Evolutionary conservation across 2,797 vertebrate genomes (phyloP).

Genomic region (Pygocentrus nattereri): DNA sequence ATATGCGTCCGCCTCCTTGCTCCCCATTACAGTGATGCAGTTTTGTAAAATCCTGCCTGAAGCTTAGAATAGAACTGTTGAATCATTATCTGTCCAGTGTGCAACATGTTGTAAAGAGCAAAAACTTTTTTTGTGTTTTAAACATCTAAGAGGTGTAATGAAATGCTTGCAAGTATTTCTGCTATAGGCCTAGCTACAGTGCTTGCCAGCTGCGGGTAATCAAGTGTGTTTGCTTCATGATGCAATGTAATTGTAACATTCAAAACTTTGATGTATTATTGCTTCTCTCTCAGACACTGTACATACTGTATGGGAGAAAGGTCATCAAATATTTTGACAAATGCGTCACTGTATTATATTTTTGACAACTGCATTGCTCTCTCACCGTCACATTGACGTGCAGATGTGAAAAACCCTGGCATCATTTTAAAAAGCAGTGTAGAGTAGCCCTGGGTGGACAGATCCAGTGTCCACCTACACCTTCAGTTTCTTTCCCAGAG

Average conservation of each 20-base stretch:
- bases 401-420: neutral
- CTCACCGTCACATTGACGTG: neutral
- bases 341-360: constrained; percentile 10
- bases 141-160: neutral
- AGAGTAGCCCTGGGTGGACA: neutral
- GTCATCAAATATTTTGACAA: constrained; percentile 40
- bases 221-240: constrained; percentile 34
- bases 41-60: neutral
- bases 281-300: neutral
- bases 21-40: too few relatives aligned
- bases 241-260: constrained; percentile 46
- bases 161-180: neutral
- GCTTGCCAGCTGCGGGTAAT: constrained; percentile 10
- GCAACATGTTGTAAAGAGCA: neutral
- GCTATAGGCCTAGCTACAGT: constrained; percentile 1
- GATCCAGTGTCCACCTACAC: constrained; percentile 3
- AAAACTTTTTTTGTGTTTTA: neutral
- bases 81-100: neutral
- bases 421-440: constrained; percentile 34
- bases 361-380: neutral
- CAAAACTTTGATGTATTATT: constrained; percentile 37
- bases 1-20: too few relatives aligned
- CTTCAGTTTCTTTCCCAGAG: neutral
- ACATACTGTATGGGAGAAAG: constrained; percentile 3
- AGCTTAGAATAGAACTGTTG: constrained; percentile 32